These are phyloP conservation scores for Sphinx pinastri DNA, from an alignment of 2,888 invertebrate genomes.

Conservation along the genomic window DNA sequence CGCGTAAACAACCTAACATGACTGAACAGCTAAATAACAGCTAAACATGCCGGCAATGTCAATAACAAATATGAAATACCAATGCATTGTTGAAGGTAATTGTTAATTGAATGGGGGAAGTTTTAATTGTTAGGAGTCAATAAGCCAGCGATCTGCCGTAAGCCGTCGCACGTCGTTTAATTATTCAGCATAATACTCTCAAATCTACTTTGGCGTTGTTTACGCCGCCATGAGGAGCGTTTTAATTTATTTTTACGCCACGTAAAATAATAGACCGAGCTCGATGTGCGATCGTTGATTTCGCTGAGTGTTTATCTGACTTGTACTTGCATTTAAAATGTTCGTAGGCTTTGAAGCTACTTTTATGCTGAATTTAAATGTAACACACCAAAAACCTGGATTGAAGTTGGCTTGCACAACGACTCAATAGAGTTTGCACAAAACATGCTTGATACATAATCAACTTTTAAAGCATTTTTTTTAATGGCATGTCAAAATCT, in stretches of 20 bases:
- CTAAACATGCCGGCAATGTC: neutral
- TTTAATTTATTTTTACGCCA: slow-evolving; percentile 48
- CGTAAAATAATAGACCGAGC: slow-evolving; percentile 32
- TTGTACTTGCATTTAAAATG: neutral
- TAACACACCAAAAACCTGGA: too few relatives aligned
- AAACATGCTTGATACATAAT: too few relatives aligned
- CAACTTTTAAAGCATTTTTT: too few relatives aligned
- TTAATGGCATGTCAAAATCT: too few relatives aligned
- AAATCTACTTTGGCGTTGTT: slow-evolving; percentile 50
- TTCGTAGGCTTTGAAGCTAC: neutral
- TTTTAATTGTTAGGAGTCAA: slow-evolving; percentile 68
- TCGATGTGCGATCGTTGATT: slow-evolving; percentile 1
- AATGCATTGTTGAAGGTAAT: slow-evolving; percentile 65
- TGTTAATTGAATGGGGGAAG: slow-evolving; percentile 64
- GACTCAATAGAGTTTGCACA: too few relatives aligned
- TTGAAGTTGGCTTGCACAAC: too few relatives aligned
- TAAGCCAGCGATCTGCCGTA: slow-evolving; percentile 57
- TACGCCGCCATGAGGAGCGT: slow-evolving; percentile 40
- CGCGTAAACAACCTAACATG: slow-evolving; percentile 26
- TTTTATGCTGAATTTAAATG: too few relatives aligned
- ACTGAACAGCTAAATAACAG: neutral
- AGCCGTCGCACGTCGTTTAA: slow-evolving; percentile 58
- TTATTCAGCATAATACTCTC: slow-evolving; percentile 63
- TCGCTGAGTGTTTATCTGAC: neutral
- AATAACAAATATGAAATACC: slow-evolving; percentile 61